phyloP scores from a whole-genome alignment of 2,113 vertebrate genomes.

The Pelecanus crispus region DNA sequence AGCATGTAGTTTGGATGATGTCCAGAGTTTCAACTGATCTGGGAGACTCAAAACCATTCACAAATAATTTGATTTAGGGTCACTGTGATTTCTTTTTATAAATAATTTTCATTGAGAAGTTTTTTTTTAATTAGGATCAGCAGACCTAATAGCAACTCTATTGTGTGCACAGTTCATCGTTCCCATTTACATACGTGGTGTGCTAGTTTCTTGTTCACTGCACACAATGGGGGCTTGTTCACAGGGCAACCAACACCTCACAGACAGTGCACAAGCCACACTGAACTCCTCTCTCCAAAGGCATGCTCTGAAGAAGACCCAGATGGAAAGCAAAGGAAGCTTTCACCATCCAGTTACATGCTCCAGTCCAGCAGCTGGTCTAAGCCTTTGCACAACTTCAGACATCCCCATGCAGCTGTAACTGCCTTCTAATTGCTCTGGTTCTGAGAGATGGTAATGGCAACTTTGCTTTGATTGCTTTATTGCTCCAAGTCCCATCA shows the following conservation, averaged over 20 bases:
- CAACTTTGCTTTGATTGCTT: neutral
- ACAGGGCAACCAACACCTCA: rapidly evolving
- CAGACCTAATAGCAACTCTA: conserved; percentile 28
- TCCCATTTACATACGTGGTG: neutral
- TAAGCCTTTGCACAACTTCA: neutral
- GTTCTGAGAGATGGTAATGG: neutral
- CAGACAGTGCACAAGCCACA: neutral
- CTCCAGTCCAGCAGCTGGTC: rapidly evolving
- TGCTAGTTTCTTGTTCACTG: conserved; percentile 5
- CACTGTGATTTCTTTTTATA: conserved; percentile 50
- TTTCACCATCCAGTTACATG: neutral
- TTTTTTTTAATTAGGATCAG: conserved; percentile 50
- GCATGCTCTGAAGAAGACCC: neutral
- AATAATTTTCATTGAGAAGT: conserved; percentile 57
- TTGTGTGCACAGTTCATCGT: conserved; percentile 15
- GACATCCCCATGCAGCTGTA: neutral
- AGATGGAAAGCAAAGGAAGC: neutral
- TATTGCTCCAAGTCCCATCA: neutral
- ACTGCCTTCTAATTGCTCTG: neutral
- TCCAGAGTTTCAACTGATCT: conserved; percentile 49
- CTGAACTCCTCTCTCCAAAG: neutral
- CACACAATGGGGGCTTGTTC: neutral
- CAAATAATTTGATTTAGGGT: conserved; percentile 62
- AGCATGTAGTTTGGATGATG: conserved; percentile 35
- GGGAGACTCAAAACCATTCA: conserved; percentile 55